Conservation (phyloP, 2,888 invertebrate species). For the Xestoiulus laeticollis region DNA sequence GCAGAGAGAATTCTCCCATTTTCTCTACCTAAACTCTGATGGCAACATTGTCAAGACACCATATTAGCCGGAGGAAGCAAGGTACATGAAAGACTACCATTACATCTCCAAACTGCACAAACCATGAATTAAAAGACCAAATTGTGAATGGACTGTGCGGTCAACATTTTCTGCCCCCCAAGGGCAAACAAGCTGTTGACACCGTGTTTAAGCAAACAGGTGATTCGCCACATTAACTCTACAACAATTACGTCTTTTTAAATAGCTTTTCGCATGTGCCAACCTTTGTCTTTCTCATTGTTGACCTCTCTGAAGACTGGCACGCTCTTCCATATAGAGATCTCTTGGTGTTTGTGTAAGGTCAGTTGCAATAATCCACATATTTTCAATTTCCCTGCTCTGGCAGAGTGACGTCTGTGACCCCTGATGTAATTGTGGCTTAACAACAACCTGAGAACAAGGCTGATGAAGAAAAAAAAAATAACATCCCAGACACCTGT, state of each 20-base stretch:
- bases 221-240: constrained; percentile 29
- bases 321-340: background rate
- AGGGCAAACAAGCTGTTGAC: background rate
- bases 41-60: background rate
- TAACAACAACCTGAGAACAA: constrained; percentile 1
- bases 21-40: background rate
- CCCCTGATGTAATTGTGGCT: constrained; percentile 4
- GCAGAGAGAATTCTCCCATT: too few relatives aligned
- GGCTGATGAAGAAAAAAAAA: background rate
- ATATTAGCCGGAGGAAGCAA: background rate
- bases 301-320: background rate
- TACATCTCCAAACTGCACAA: background rate
- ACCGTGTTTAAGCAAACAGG: background rate
- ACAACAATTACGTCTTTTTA: background rate
- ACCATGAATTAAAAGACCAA: background rate
- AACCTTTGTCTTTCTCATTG: background rate
- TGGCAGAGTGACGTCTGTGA: background rate
- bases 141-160: background rate
- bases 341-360: background rate
- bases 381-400: background rate
- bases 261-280: background rate
- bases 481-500: background rate
- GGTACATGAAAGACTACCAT: background rate
- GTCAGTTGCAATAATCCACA: background rate
- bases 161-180: background rate